Evolutionary conservation across 2,113 vertebrate genomes (phyloP).

Genomic region (Neotoma lepida): DNA sequence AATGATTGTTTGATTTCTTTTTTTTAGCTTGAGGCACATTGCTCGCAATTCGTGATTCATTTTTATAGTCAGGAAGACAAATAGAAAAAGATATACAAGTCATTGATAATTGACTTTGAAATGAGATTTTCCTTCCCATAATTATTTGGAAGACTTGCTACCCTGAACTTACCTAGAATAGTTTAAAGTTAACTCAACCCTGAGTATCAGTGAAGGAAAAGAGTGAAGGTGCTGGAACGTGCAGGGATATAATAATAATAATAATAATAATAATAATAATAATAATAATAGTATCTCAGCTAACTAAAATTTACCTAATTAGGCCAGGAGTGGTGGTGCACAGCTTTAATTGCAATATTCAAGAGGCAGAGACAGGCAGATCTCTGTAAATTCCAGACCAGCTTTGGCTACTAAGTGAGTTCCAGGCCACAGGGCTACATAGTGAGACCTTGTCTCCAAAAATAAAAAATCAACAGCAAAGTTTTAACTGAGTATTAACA

Average conservation of each 20-base stretch:
- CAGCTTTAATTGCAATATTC: background rate
- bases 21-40: slow-evolving; percentile 31
- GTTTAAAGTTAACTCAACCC: slow-evolving; percentile 27
- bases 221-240: slow-evolving; percentile 5
- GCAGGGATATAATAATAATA: background rate
- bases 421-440: background rate
- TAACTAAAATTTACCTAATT: background rate
- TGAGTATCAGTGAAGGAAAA: slow-evolving; percentile 50
- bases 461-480: background rate
- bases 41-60: slow-evolving; percentile 25
- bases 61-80: slow-evolving; percentile 62
- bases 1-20: slow-evolving; percentile 40
- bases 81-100: slow-evolving; percentile 33
- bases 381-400: background rate
- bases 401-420: background rate
- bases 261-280: too few species aligned
- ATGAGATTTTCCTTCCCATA: background rate
- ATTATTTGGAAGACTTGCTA: slow-evolving; percentile 45
- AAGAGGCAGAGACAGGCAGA: background rate
- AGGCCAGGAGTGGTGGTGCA: background rate
- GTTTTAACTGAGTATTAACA: background rate
- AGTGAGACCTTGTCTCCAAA: background rate
- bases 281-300: background rate
- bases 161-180: background rate
- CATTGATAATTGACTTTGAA: slow-evolving; percentile 50